These are phyloP conservation scores for Prosapia bicincta DNA, from an alignment of 2,888 invertebrate species.

Conservation along the genomic window DNA sequence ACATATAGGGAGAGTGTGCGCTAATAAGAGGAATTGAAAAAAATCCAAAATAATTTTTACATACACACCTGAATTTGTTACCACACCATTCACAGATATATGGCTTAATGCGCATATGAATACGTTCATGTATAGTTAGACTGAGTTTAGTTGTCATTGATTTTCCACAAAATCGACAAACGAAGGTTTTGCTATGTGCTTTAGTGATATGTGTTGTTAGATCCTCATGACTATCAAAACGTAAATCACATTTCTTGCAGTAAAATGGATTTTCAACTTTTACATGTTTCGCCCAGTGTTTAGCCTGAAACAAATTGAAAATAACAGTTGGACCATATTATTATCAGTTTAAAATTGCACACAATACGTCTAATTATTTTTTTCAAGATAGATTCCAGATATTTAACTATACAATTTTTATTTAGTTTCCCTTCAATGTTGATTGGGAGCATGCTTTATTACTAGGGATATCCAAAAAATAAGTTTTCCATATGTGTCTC, in stretches of 20 bases:
- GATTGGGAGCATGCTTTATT: no score
- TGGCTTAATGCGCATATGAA: constrained; percentile 38
- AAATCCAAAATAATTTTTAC: neutral
- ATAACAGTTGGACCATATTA: no score
- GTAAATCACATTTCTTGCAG: neutral
- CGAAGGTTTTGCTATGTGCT: constrained; percentile 28
- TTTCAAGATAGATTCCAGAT: no score
- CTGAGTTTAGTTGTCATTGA: constrained; percentile 36
- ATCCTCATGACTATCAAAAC: neutral
- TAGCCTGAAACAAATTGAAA: neutral
- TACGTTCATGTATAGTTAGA: constrained; percentile 37
- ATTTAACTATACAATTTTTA: no score
- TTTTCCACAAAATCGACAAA: constrained; percentile 38
- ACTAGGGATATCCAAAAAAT: no score
- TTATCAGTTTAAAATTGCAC: no score
- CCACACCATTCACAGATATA: constrained; percentile 39
- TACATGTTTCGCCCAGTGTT: neutral
- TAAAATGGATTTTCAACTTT: neutral
- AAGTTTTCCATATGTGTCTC: no score
- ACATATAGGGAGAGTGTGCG: no score
- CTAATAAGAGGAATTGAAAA: no score
- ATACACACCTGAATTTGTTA: constrained; percentile 34
- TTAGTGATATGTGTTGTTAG: neutral
- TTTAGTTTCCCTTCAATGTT: no score
- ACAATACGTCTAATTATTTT: no score